These are phyloP conservation scores for Ophraella communa DNA, from an alignment of 2,888 invertebrate genomes.

Conservation along the genomic window DNA sequence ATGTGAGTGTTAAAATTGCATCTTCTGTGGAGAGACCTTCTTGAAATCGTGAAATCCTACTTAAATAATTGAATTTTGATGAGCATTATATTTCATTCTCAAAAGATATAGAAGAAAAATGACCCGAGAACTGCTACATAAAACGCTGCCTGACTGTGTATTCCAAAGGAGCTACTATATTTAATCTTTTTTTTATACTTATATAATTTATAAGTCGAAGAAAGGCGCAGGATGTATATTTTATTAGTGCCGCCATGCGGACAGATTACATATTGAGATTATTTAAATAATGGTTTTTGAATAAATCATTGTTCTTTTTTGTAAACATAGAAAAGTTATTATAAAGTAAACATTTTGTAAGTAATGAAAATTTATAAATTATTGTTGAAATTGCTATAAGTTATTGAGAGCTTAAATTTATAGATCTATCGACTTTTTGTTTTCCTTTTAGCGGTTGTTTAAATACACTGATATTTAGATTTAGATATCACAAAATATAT, in stretches of 20 bases:
- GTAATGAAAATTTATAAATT: slow-evolving; percentile 18
- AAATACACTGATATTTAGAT: neutral
- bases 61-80: neutral
- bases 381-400: slow-evolving; percentile 7
- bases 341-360: slow-evolving; percentile 15
- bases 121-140: slow-evolving; percentile 9
- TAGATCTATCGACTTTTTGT: neutral
- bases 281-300: slow-evolving; percentile 25
- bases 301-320: slow-evolving; percentile 29
- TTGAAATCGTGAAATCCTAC: too few relatives aligned
- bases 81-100: neutral
- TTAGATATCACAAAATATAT: neutral
- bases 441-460: neutral
- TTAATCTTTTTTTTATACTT: slow-evolving; percentile 26
- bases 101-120: slow-evolving; percentile 8
- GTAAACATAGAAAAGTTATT: slow-evolving; percentile 31
- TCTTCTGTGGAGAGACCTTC: too few relatives aligned
- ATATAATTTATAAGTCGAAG: slow-evolving; percentile 32
- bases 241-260: slow-evolving; percentile 28
- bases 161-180: slow-evolving; percentile 23
- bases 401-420: slow-evolving; percentile 7
- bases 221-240: slow-evolving; percentile 37
- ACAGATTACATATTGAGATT: slow-evolving; percentile 30
- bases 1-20: too few relatives aligned
- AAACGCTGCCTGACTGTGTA: slow-evolving; percentile 26